phyloP scores from a whole-genome alignment of 2,113 vertebrate genomes.

The Oxyura jamaicensis region DNA sequence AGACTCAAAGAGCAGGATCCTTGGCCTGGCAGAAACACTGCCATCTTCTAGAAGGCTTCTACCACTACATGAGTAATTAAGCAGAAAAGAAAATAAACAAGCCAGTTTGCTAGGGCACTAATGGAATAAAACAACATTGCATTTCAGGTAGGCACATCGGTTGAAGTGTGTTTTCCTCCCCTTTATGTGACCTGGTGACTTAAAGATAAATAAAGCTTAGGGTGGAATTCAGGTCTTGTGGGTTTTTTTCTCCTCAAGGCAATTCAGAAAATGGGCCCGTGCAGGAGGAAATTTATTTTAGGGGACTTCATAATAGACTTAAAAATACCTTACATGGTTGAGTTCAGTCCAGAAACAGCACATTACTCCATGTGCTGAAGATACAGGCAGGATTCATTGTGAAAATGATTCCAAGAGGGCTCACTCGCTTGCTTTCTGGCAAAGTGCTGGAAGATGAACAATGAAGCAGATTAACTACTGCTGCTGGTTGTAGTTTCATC shows the following conservation, averaged over 20 bases:
- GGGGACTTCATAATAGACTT: slow-evolving; percentile 13
- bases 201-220: background rate
- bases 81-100: background rate
- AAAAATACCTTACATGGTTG: slow-evolving; percentile 40
- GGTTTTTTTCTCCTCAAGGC: background rate
- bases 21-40: background rate
- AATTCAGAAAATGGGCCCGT: background rate
- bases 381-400: background rate
- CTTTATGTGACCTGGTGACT: background rate
- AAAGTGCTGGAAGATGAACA: slow-evolving; percentile 25
- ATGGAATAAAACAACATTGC: background rate
- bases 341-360: slow-evolving; percentile 32
- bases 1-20: background rate
- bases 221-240: background rate
- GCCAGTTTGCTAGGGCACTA: background rate
- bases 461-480: slow-evolving; percentile 43
- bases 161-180: background rate
- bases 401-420: background rate
- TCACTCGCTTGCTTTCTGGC: background rate
- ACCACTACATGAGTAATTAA: background rate
- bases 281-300: slow-evolving; percentile 28
- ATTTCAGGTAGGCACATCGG: background rate
- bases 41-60: background rate
- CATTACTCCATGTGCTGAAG: slow-evolving; percentile 15
- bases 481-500: slow-evolving; percentile 19